These are phyloP conservation scores for Scartelaos histophorus DNA, from an alignment of 2,113 vertebrate genomes.

Conservation along the genomic window DNA sequence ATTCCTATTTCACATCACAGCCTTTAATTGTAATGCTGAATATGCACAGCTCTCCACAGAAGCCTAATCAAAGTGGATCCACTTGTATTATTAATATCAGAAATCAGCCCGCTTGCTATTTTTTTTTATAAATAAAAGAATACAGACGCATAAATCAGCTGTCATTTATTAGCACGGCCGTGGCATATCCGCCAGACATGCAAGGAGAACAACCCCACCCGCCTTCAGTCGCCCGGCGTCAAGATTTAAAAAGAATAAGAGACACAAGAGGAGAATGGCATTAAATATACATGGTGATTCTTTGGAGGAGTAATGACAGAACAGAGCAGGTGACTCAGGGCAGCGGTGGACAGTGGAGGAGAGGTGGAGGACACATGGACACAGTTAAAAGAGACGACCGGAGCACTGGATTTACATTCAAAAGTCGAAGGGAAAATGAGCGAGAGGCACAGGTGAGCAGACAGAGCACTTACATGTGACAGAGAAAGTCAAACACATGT, in stretches of 20 bases:
- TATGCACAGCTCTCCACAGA: conserved; percentile 98
- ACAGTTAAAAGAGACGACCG: conserved; percentile 38
- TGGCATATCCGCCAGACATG: conserved; percentile 98
- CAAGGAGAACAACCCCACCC: conserved; percentile 88
- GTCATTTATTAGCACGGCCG: conserved; percentile 99
- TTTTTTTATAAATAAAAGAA: conserved; percentile 99
- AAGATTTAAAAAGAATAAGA: conserved; percentile 88
- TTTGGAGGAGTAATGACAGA: conserved; percentile 97
- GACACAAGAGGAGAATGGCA: conserved; percentile 76
- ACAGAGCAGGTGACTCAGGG: conserved; percentile 96
- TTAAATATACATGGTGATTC: conserved; percentile 99
- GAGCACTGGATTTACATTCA: conserved; percentile 77
- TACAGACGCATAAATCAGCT: conserved; percentile 99
- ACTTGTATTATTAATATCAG: conserved; percentile 99
- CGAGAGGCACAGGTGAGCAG: conserved; percentile 56
- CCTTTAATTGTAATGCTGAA: conserved; percentile 99
- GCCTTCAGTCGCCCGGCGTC: conserved; percentile 89
- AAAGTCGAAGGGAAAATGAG: conserved; percentile 32
- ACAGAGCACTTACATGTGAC: conserved; percentile 43
- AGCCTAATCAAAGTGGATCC: conserved; percentile 99
- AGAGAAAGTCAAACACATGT: conserved; percentile 35
- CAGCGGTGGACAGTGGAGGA: conserved; percentile 88
- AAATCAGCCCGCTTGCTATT: conserved; percentile 99
- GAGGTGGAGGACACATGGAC: conserved; percentile 73
- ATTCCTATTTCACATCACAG: conserved; percentile 99